These are phyloP conservation scores for Drosophila neotestacea DNA, from an alignment of 2,888 invertebrate genomes.

Conservation along the genomic window DNA sequence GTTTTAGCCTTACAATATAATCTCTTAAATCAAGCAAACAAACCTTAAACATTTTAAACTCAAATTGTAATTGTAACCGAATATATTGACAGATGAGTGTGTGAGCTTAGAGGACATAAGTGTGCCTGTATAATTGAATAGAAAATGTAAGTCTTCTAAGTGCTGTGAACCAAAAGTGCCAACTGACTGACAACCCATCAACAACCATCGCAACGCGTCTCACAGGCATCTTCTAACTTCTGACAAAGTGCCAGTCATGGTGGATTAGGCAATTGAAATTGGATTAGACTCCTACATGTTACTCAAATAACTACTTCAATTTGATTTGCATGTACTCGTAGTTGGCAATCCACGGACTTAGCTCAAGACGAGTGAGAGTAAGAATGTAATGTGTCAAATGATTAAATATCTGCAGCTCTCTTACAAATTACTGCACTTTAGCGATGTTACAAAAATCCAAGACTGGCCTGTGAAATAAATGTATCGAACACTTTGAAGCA, in stretches of 20 bases:
- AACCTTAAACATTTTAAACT: background rate
- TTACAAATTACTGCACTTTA: constrained; percentile 31
- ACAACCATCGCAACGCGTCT: background rate
- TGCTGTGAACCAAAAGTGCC: constrained; percentile 27
- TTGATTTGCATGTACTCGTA: constrained; percentile 34
- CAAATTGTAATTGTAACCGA: constrained; percentile 1
- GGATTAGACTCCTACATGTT: constrained; percentile 47
- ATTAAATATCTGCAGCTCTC: constrained; percentile 16
- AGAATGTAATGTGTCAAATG: constrained; percentile 9
- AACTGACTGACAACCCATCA: constrained; percentile 16
- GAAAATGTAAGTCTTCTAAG: constrained; percentile 36
- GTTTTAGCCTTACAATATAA: too few relatives aligned
- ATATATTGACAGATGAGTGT: constrained; percentile 15
- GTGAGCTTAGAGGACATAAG: background rate
- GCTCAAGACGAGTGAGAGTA: background rate
- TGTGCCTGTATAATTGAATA: constrained; percentile 28
- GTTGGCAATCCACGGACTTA: constrained; percentile 1
- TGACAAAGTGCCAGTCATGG: constrained; percentile 48
- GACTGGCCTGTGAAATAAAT: constrained; percentile 9
- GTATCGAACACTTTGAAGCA: constrained; percentile 4
- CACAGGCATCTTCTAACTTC: constrained; percentile 32
- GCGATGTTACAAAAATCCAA: background rate
- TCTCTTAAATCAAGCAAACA: background rate
- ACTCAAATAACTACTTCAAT: constrained; percentile 24
- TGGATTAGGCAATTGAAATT: constrained; percentile 61